Base-by-base conservation (phyloP, 2,797 vertebrate genomes). In the Sylvia borin region DNA sequence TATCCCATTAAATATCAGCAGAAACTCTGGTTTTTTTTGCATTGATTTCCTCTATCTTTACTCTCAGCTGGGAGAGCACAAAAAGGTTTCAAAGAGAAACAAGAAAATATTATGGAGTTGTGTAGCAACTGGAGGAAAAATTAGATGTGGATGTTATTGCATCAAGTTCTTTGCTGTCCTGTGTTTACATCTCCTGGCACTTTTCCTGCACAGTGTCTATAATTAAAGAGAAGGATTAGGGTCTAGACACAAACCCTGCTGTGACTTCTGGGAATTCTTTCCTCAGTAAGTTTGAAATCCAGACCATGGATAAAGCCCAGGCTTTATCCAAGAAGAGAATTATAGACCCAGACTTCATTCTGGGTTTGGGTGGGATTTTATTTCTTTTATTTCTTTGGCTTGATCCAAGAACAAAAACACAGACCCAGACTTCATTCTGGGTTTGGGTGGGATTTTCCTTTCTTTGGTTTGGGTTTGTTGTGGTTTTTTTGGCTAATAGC, bases 1-100 rank as follows among this genome's bases (percentile, higher is more conserved):
- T 97, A 91, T 54, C 61, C 89, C 88, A 58, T 93, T 92, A 89
- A 87, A 91, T 78, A 95, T 57, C 94, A 90, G 67, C 90, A 95
- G 90, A 94, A 97, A 87, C 71, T 90, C 77, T 77, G 53, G 45
- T 26, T 65, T 91, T 91, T 36, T 95, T 91, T 85, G 72, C 86
- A 89, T 91, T 91, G 91, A 91, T 96, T 95, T 95, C 72, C 40
- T 93, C 75, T 65, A 51, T 85, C 81, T 89, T 43, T 85, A 43
- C 68, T 65, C 89, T 96, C 87, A 92, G 25, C 75, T 92, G 81
- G 72, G 81, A 94, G 83, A 89, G 48, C 36, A 80, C 27, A 82
- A 40, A 89, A 85, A 82, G 20, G 26, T 87, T 91, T 93, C 8
- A 27, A 57, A 88, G 60, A 85, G 68, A 87, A 93, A 85, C 32